Base-by-base conservation (phyloP, 2,797 vertebrate species). In the Tachyglossus aculeatus region DNA sequence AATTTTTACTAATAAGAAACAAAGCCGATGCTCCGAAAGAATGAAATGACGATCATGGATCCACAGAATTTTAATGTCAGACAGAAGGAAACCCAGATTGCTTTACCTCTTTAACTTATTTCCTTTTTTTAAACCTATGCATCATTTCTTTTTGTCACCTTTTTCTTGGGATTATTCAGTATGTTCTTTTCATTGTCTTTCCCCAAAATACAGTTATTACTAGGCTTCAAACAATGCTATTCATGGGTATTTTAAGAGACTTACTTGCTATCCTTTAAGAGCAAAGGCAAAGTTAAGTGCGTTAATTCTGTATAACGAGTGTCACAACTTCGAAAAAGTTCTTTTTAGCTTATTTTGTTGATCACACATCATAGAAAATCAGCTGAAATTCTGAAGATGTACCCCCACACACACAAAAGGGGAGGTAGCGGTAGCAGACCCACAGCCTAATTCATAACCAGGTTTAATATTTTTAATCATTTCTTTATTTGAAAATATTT, bases 81-180 rank as follows among this genome's bases (percentile, higher is more conserved):
- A 36, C 58, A 56, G 10, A 69, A 74, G 67, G 10, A 69, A 74
- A 67, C 24, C n/a, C 66, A 22, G 64, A 19, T 27, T n/a, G 43
- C 32, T 54, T 73, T 54, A 32, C 6, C 41, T 60, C 13, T 51
- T n/a, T 15, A 47, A 2, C 64, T n/a, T 39, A 32, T 54, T 64
- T 58, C 15, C 33, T 61, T 67, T 2, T 71, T 34, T 52, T 18
- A 52, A 70, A n/a, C n/a, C n/a, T n/a, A 53, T 37, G 24, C n/a
- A 55, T 56, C 24, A 37, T 60, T 59, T 47, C n/a, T 24, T 60
- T 68, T 71, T 69, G 27, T 6, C 67, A n/a, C 16, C 40, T 51
- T 52, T 61, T 67, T 60, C 24, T 52, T 68, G 74, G 51, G 44
- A 43, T 64, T 50, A 34, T 53, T 6, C 58, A 59, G 48, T 32